Evolutionary conservation across 2,113 vertebrate species (phyloP), one percentile per base, ranked within the genome.

Genomic region (Lontra canadensis): DNA sequence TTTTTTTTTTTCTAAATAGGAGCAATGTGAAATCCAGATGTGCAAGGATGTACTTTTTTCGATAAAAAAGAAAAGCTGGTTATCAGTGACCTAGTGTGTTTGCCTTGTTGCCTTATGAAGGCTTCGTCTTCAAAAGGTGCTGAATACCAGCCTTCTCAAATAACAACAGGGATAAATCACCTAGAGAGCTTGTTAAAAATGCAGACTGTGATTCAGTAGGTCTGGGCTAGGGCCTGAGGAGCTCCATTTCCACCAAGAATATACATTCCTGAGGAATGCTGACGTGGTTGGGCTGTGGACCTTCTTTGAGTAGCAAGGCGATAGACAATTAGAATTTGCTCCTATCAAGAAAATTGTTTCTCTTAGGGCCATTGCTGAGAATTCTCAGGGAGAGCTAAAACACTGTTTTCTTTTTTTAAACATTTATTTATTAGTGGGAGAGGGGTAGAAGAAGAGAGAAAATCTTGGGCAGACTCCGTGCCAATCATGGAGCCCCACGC

Each of bases 21-120:
- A 93, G 34, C 39, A 29, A 74, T 97, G n/a, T 59, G 85, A 95
- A 96, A 97, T 97, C 96, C 96, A 98, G 92, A 97, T 97, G 94
- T 98, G 79, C 39, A 96, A 69, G 97, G 95, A 84, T 97, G 81
- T 81, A 67, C 13, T 96, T 97, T 90, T 82, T 96, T 88, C 93
- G 39, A 39, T 21, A n/a, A 78, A 63, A 44, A 80, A 69, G n/a
- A 44, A 93, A 97, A 88, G 36, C 31, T 92, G 34, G 14, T 8
- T 36, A 69, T 87, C 26, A 23, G 52, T 88, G 44, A 55, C 29
- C 61, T 61, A 17, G 15, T n/a, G 7, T 36, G 59, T 88, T 90
- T 74, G n/a, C 8, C 3, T 42, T 49, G 7, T n/a, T 65, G 29
- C 13, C 29, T 0, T 23, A 10, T 0, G 23, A 73, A 20, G 12